Conservation (phyloP, 1,140 invertebrate genomes). For the Heliconius hermathena region DNA sequence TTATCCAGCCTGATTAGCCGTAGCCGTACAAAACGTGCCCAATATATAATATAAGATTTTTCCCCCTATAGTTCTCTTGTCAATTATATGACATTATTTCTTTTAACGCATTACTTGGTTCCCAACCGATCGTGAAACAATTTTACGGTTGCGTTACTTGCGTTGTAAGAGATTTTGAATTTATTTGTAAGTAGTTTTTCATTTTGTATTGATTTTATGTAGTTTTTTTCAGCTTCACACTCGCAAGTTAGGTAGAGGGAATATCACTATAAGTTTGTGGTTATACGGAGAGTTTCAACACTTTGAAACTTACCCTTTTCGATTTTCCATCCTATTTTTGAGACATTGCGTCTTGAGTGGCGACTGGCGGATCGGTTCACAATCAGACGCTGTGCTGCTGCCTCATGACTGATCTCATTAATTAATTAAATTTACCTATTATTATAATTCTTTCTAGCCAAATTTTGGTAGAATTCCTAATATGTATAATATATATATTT, state of each 20-base stretch:
- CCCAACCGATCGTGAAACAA: slow-evolving; percentile 24
- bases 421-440: too few relatives aligned
- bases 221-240: neutral
- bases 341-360: neutral
- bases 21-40: slow-evolving; percentile 28
- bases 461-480: too few relatives aligned
- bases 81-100: slow-evolving; percentile 38
- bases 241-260: neutral
- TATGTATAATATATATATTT: too few relatives aligned
- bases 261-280: neutral
- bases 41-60: slow-evolving; percentile 38
- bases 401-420: too few relatives aligned
- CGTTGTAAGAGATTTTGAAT: slow-evolving; percentile 12
- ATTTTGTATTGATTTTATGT: neutral
- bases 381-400: too few relatives aligned
- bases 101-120: slow-evolving; percentile 32
- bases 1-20: slow-evolving; percentile 35
- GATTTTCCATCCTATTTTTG: neutral
- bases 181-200: neutral
- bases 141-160: slow-evolving; percentile 19
- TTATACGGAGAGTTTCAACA: too few relatives aligned
- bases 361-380: too few relatives aligned
- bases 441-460: too few relatives aligned
- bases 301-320: neutral
- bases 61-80: slow-evolving; percentile 27